Evolutionary conservation across 2,113 vertebrate species (phyloP).

Genomic region (Phyllopteryx taeniolatus): DNA sequence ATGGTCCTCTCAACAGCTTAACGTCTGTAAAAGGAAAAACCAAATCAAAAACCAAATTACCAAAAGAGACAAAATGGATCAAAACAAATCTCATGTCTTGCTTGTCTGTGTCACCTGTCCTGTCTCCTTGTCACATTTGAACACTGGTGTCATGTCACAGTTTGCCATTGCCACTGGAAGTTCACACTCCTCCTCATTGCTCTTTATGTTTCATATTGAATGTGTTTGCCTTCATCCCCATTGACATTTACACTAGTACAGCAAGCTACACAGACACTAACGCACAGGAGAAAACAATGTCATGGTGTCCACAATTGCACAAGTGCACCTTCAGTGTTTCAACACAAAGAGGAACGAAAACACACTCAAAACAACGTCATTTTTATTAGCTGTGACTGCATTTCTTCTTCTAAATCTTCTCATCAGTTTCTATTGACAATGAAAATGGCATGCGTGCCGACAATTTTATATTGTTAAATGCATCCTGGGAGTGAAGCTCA

Average conservation of each 20-base stretch:
- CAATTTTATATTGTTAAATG: background rate
- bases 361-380: background rate
- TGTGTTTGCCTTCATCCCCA: conserved; percentile 6
- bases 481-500: background rate
- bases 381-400: background rate
- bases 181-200: background rate
- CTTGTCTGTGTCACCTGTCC: background rate
- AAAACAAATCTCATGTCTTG: background rate
- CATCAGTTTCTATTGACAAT: background rate
- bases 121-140: conserved; percentile 28
- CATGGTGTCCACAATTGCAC: background rate
- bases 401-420: background rate
- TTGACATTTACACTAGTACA: conserved; percentile 32
- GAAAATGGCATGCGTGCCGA: background rate
- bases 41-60: background rate
- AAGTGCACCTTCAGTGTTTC: background rate
- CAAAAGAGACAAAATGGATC: too few species aligned
- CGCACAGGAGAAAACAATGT: too few species aligned
- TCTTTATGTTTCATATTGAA: background rate
- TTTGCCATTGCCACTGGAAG: background rate
- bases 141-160: conserved; percentile 23
- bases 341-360: background rate
- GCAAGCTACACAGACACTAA: background rate
- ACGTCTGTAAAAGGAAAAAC: conserved; percentile 3
- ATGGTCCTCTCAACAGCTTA: conserved; percentile 1